Evolutionary conservation across 92 coral and sea anemone species (phyloP), one percentile per base, ranked within the genome.

Genomic region (Diadumene lineata): DNA sequence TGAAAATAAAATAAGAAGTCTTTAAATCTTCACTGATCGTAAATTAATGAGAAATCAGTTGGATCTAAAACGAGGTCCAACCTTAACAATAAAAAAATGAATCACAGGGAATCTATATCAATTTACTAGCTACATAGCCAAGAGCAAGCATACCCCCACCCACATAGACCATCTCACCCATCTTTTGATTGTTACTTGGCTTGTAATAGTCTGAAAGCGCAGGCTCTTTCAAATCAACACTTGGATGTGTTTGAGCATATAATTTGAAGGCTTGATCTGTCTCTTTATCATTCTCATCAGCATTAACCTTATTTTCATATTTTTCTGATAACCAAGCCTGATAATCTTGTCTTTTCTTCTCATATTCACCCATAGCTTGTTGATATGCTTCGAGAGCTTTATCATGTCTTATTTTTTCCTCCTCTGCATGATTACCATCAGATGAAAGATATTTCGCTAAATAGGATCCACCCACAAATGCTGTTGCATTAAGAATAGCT

Each of bases 381-480:
- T 84, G 89, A 68, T 84, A 84, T 32, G 73, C 68, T 58, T 84
- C 89, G 22, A 84, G 21, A 0, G 89, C 89, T 34, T 84, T 84
- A 43, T 84, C 89, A 67, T 84, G 89, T 48, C 89, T 32, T 30
- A 82, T 75, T 32, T 57, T 60, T 62, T 82, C 86, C 7, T 44
- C 63, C 17, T 82, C 55, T 0, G 63, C 76, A 24, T 31, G 64
- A 2, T 21, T 18, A 1, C 64, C 64, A 56, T 68, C 56, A 56
- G 75, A 60, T 1, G 72, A 38, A 0, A 84, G 56, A n/a, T 73
- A 84, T 68, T 58, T 84, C 61, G 88, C 88, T 0, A 84, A 79
- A 58, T 78, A 84, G 0, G 60, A 43, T 27, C 88, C 84, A 3
- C 88, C 88, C 53, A 72, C 68, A 23, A 84, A 84, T 7, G 88